Evolutionary conservation across 1,140 invertebrate species (phyloP).

Genomic region (Scaptomyza pallida): DNA sequence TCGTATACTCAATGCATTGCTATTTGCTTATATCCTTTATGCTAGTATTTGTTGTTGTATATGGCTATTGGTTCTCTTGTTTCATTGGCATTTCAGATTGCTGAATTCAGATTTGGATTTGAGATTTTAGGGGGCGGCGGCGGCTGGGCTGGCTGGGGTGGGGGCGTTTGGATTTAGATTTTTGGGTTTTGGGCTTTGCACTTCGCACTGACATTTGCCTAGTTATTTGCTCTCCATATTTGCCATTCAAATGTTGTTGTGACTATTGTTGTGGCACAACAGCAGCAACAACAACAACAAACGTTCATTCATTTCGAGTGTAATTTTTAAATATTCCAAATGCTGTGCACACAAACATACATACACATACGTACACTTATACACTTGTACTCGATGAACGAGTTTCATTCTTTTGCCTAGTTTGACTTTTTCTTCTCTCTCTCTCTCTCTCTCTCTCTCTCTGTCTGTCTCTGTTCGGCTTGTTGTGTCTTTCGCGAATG

Average conservation of each 20-base stretch:
- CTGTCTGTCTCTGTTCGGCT: background rate
- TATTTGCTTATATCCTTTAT: too few species aligned
- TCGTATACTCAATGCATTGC: too few species aligned
- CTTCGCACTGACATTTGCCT: conserved; percentile 52
- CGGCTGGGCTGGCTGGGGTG: conserved; percentile 1
- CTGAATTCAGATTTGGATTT: conserved; percentile 6
- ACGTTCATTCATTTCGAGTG: conserved; percentile 52
- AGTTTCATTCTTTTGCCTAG: conserved; percentile 4
- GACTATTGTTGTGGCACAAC: conserved; percentile 39
- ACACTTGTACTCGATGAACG: background rate
- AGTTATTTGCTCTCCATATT: conserved; percentile 50
- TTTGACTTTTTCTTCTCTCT: conserved; percentile 3
- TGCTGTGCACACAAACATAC: conserved; percentile 3
- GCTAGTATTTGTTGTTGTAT: too few species aligned
- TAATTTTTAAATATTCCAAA: conserved; percentile 64
- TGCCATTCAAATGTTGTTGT: conserved; percentile 40
- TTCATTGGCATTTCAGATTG: conserved; percentile 17
- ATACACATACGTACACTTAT: background rate
- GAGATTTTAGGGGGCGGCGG: background rate
- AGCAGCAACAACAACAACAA: conserved; percentile 25
- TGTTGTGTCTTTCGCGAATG: conserved; percentile 5
- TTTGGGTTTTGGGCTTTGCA: conserved; percentile 14
- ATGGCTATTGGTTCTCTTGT: background rate
- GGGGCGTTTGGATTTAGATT: conserved; percentile 7
- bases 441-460: background rate